Evolutionary conservation across 2,113 vertebrate species (phyloP), one percentile per base, ranked within the genome.

Genomic region (Oncorhynchus clarkii): DNA sequence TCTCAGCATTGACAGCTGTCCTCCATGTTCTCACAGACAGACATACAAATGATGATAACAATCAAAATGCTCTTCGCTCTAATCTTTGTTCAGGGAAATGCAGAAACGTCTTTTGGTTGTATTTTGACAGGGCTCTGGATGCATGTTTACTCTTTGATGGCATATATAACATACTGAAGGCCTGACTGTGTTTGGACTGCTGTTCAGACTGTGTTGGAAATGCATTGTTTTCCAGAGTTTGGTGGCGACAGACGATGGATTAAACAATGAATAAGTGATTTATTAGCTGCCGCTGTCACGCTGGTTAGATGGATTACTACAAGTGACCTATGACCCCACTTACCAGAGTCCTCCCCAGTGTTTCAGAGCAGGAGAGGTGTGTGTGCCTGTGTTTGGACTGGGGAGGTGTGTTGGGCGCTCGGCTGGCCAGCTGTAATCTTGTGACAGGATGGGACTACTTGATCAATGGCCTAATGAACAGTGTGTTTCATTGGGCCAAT

Each of bases 201-300:
- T 24, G 31, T 26, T 11, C n/a, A 74, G 27, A 13, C 79, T 80
- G n/a, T 80, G 71, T 57, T 73, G 79, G 75, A 68, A 75, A 86
- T 75, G 88, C 84, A 88, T 90, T 91, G 91, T 91, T 92, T 92
- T 87, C 84, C 64, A 85, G 88, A 86, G 86, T 89, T 88, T 84
- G 85, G 73, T 88, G 83, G 86, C 80, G 89, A 92, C 91, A 91
- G 87, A 88, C 90, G 86, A 92, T 92, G 92, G 92, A 93, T 93
- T 94, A 92, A 93, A 94, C 86, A 87, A 93, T 93, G 93, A 94
- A 94, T 94, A 93, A 92, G 92, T 94, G 93, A 94, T 94, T 94
- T 94, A 94, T 94, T 94, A 93, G 92, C 92, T 93, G 88, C 91
- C 81, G 89, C 92, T 93, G 92, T 93, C 92, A 93, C 78, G 83